Base-by-base conservation (phyloP, 2,797 vertebrate genomes). In the Notolabrus celidotus region DNA sequence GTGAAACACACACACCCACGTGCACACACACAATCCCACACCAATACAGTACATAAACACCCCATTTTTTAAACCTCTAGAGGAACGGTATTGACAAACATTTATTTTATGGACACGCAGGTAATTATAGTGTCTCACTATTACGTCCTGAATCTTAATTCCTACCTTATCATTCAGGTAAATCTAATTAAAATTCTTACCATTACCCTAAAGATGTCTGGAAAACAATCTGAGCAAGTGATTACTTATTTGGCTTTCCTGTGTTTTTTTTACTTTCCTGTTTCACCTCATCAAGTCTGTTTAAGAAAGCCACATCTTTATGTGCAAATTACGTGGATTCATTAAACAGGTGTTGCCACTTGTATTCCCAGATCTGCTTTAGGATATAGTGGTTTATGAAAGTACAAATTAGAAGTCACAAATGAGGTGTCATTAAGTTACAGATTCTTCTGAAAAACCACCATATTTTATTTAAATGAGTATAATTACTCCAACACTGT, bases 151-250 rank as follows among this genome's bases (percentile, higher is more conserved):
- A 67, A 54, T 47, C 27, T 56, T 70, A 77, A 67, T 63, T 22
- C 39, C 43, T 22, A 45, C 46, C 27, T 71, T 71, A 66, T 57
- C 60, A 39, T 61, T 53, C 54, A 47, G 31, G 51, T 62, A 70
- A 55, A 82, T 79, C 19, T 72, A 69, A 80, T 80, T 77, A 55
- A 20, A 77, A 49, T 57, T 59, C 22, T 33, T 57, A 17, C 52
- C 41, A 50, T 36, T 51, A 68, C 41, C 74, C 49, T 54, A 64
- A 67, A 73, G 20, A 51, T 59, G 22, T 47, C 55, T 60, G 36
- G 36, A 61, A 57, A 72, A 61, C 52, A 71, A 41, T 57, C 55
- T 53, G 12, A 16, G 2, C 23, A 67, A 61, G 47, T 68, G 20
- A 68, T 80, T 67, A 27, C 33, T 42, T 66, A 55, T 46, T 43